phyloP scores from a whole-genome alignment of 2,888 invertebrate species.

The Cataglyphis livida region DNA sequence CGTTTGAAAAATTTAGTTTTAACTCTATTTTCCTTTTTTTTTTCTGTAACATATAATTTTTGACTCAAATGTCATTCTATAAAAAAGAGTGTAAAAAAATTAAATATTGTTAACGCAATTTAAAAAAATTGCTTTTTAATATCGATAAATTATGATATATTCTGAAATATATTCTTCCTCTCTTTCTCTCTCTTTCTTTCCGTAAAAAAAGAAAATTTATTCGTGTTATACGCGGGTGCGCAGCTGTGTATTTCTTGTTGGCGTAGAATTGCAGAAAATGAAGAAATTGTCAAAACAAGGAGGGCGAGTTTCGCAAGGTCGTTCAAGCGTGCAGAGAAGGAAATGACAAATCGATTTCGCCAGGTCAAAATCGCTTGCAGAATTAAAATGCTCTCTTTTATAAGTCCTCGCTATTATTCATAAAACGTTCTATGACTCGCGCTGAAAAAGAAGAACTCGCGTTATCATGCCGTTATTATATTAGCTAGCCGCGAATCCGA shows the following conservation, averaged over 20 bases:
- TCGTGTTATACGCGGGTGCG: background rate
- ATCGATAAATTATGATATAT: background rate
- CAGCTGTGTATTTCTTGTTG: constrained; percentile 20
- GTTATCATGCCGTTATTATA: constrained; percentile 51
- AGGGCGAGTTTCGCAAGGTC: constrained; percentile 29
- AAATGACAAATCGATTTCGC: constrained; percentile 23
- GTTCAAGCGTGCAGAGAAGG: background rate
- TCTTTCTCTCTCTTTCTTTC: background rate
- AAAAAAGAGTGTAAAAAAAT: background rate
- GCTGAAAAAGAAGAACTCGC: constrained; percentile 1
- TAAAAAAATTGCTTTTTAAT: background rate
- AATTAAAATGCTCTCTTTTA: constrained; percentile 25
- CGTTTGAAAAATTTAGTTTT: background rate
- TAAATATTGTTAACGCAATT: background rate
- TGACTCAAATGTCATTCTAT: background rate
- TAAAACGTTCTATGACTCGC: constrained; percentile 9
- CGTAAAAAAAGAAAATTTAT: constrained; percentile 26
- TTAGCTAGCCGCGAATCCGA: background rate
- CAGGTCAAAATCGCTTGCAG: constrained; percentile 25
- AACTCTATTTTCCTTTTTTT: background rate
- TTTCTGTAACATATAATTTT: background rate
- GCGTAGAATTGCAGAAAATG: background rate
- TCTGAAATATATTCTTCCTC: background rate
- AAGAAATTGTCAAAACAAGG: constrained; percentile 36
- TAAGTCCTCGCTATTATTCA: constrained; percentile 15